These are phyloP conservation scores for Tenebrio molitor DNA, from an alignment of 1,140 invertebrate genomes.

Conservation along the genomic window DNA sequence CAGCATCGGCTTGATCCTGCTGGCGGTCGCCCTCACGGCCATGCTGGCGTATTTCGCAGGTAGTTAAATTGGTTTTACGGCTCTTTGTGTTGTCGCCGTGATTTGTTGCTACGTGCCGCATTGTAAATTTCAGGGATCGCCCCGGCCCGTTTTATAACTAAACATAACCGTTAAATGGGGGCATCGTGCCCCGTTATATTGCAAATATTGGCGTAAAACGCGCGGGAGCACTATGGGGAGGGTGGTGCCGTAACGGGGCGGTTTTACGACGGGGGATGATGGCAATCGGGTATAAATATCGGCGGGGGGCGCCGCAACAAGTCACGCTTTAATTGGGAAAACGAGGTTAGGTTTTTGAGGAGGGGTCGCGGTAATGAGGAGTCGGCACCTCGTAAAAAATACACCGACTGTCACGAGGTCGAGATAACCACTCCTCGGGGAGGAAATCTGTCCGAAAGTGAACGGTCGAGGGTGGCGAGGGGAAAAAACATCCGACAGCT, in stretches of 20 bases:
- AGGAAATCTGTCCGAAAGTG: too few species aligned
- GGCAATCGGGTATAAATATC: not conserved
- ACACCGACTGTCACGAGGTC: too few species aligned
- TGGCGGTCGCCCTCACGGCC: slow-evolving; percentile 88
- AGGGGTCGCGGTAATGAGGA: not conserved
- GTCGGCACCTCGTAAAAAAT: too few species aligned
- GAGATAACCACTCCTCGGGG: too few species aligned
- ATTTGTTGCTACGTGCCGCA: slow-evolving; percentile 33
- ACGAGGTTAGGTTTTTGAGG: not conserved
- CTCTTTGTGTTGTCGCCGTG: slow-evolving; percentile 12
- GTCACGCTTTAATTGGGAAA: not conserved
- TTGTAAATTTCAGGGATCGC: slow-evolving; percentile 36
- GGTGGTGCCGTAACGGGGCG: not conserved
- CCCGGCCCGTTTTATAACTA: slow-evolving; percentile 19
- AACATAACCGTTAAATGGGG: slow-evolving; percentile 37
- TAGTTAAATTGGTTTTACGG: slow-evolving; percentile 65
- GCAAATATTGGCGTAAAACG: slow-evolving; percentile 31
- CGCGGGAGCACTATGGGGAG: not conserved
- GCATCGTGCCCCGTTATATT: slow-evolving; percentile 13
- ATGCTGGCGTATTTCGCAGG: slow-evolving; percentile 95
- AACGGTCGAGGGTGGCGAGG: too few species aligned
- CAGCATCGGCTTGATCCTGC: slow-evolving; percentile 90
- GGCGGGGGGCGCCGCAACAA: not conserved
- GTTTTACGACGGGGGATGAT: slow-evolving; percentile 1
- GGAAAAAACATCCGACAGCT: too few species aligned